Evolutionary conservation across 2,113 vertebrate genomes (phyloP).

Genomic region (Rhabdomys dilectus): DNA sequence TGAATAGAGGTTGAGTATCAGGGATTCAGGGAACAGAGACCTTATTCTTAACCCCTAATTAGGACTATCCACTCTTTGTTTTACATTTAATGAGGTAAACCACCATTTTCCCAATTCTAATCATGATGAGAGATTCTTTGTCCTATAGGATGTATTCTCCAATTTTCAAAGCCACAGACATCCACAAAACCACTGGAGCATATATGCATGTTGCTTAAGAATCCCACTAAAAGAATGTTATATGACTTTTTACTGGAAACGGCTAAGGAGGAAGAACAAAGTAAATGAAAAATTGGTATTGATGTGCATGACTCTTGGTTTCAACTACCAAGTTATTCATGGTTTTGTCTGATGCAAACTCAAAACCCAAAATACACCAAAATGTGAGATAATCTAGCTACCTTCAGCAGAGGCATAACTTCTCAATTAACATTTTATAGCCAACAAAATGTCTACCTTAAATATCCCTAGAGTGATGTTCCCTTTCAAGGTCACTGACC

Average conservation of each 20-base stretch:
- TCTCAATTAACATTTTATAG: not conserved
- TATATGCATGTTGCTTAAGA: not conserved
- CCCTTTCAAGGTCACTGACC: too few relatives aligned
- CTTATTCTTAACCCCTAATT: not conserved
- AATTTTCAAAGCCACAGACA: not conserved
- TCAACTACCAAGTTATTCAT: not conserved
- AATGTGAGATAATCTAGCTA: not conserved
- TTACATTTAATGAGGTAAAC: not conserved
- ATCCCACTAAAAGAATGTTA: not conserved
- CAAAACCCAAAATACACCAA: not conserved
- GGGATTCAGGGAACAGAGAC: not conserved
- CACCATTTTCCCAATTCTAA: not conserved
- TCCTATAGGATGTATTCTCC: not conserved
- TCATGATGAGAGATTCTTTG: not conserved
- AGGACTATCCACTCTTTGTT: not conserved
- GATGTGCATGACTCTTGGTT: too few relatives aligned
- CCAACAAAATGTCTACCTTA: too few relatives aligned
- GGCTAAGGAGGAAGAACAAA: not conserved
- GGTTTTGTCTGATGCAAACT: not conserved
- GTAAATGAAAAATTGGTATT: not conserved
- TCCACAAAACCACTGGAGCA: not conserved
- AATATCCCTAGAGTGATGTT: not conserved
- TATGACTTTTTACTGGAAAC: not conserved
- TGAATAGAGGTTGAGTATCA: not conserved
- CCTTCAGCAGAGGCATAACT: not conserved